Evolutionary conservation across 2,888 invertebrate genomes (phyloP).

Genomic region (Sinodicranocentrus sp.): DNA sequence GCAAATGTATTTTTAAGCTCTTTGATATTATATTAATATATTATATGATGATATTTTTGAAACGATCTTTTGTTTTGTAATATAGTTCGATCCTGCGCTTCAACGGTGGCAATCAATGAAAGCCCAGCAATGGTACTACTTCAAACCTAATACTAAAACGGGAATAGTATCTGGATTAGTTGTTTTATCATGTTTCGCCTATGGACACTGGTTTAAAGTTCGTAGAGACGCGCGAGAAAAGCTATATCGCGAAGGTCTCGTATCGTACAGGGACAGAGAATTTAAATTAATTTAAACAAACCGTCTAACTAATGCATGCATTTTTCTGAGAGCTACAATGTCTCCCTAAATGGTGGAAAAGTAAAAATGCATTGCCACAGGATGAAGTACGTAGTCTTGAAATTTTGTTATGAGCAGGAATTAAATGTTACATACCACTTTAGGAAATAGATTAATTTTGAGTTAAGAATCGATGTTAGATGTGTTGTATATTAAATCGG

Average conservation of each 20-base stretch:
- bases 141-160: conserved; percentile 83
- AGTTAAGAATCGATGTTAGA: too few species aligned
- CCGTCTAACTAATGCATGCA: too few species aligned
- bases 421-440: too few species aligned
- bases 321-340: too few species aligned
- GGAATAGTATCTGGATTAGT: conserved; percentile 80
- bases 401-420: too few species aligned
- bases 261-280: conserved; percentile 86
- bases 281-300: conserved; percentile 83
- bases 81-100: conserved; percentile 90
- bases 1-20: too few species aligned
- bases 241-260: conserved; percentile 84
- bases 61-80: conserved; percentile 76
- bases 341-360: too few species aligned
- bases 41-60: neutral
- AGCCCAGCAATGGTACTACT: conserved; percentile 83
- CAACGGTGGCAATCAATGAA: conserved; percentile 87
- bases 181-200: conserved; percentile 82
- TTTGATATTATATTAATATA: neutral
- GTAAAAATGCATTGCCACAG: too few species aligned
- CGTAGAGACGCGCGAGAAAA: conserved; percentile 82
- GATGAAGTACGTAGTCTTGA: too few species aligned
- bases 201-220: conserved; percentile 81
- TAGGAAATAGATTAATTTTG: too few species aligned
- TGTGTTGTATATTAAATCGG: too few species aligned